These are phyloP conservation scores for Cryptophagus acutangulus DNA, from an alignment of 2,888 invertebrate genomes.

Conservation along the genomic window DNA sequence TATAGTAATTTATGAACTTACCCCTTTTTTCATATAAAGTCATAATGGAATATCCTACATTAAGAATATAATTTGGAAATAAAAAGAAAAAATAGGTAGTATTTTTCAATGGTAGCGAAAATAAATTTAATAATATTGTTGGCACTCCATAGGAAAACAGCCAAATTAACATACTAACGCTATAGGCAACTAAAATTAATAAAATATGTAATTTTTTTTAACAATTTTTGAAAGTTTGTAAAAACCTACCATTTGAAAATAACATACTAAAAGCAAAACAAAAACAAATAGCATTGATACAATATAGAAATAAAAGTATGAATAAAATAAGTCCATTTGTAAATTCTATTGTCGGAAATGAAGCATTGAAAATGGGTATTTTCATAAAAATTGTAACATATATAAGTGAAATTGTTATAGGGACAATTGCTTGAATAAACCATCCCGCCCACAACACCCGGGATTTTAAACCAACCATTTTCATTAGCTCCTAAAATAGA, in stretches of 20 bases:
- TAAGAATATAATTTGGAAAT: constrained; percentile 42
- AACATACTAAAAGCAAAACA: constrained; percentile 72
- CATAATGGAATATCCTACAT: constrained; percentile 40
- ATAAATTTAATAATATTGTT: constrained; percentile 31
- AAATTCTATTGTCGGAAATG: constrained; percentile 63
- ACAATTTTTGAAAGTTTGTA: too few species aligned
- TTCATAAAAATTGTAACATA: constrained; percentile 58
- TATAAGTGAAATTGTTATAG: constrained; percentile 57
- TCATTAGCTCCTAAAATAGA: constrained; percentile 73
- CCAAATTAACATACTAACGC: constrained; percentile 40
- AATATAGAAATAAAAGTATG: constrained; percentile 66
- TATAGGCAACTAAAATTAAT: constrained; percentile 40
- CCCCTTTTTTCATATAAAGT: constrained; percentile 42
- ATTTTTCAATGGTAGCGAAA: too few species aligned
- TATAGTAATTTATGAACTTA: too few species aligned
- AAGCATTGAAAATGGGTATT: constrained; percentile 46
- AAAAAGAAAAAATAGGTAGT: constrained; percentile 35
- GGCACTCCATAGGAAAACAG: constrained; percentile 40
- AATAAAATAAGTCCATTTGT: constrained; percentile 61
- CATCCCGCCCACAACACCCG: constrained; percentile 85
- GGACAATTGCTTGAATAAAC: constrained; percentile 73
- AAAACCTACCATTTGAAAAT: too few species aligned
- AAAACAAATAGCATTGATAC: constrained; percentile 63
- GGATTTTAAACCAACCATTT: constrained; percentile 81
- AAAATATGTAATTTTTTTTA: too few species aligned